Evolutionary conservation across 2,797 vertebrate genomes (phyloP).

Genomic region (Macrochelys suwanniensis): DNA sequence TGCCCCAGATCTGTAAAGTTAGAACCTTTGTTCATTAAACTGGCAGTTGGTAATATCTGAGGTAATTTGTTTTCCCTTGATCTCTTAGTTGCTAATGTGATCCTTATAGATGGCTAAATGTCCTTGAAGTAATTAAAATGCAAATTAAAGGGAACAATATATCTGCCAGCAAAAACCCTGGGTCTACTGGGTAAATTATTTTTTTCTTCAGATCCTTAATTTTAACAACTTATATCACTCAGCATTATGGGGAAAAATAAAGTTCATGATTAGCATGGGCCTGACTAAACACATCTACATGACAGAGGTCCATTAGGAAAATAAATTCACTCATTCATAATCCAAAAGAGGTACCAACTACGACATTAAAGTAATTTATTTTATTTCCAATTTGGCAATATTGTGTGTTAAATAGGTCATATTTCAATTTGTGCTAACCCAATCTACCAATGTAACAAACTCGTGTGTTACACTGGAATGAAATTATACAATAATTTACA

Average conservation of each 20-base stretch:
- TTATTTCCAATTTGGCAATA: conserved; percentile 1
- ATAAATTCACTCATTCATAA: not conserved
- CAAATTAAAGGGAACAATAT: conserved; percentile 41
- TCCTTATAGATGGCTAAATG: conserved; percentile 46
- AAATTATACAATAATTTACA: not conserved
- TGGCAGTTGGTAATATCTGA: not conserved
- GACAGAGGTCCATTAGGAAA: conserved; percentile 11
- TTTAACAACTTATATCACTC: not conserved
- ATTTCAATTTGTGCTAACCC: conserved; percentile 7
- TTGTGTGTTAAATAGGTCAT: not conserved
- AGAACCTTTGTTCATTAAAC: conserved; percentile 1
- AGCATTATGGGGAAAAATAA: not conserved
- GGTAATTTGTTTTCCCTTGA: conserved; percentile 27
- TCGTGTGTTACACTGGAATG: not conserved
- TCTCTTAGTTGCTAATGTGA: not conserved
- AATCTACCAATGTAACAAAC: not conserved
- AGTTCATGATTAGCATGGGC: not conserved
- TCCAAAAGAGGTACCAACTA: not conserved
- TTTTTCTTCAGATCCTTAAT: not conserved
- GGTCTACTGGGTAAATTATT: not conserved
- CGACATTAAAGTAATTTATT: not conserved
- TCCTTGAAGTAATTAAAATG: conserved; percentile 56
- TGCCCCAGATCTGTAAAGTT: not conserved
- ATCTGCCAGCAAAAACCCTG: not conserved
- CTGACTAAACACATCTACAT: not conserved